Percentiles rank a stretch among this genome's conserved stretches.
phyloP scores from a whole-genome alignment of 2,797 vertebrate species.

The Gymnothorax javanicus region DNA sequence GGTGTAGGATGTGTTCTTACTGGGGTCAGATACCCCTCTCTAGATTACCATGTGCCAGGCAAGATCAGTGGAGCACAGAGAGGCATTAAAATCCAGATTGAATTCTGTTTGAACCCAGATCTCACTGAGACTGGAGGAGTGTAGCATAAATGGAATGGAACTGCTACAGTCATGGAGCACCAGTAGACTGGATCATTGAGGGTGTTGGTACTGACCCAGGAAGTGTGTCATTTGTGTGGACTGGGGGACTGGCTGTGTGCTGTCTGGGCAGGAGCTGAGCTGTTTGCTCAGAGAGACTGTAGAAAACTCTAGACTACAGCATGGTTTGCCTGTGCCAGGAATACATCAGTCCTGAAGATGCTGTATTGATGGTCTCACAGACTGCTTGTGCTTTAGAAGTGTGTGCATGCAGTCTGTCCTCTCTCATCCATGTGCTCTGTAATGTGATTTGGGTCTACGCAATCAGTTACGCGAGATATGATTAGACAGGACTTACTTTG shows the following conservation, averaged over 20 bases:
- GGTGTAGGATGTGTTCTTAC: conserved; percentile 24
- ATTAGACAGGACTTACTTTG: too few species aligned
- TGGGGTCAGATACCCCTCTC: too few species aligned
- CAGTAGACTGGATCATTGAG: background rate
- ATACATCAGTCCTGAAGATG: too few species aligned
- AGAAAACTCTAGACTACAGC: background rate
- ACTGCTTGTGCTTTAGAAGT: too few species aligned
- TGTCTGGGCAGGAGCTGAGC: background rate
- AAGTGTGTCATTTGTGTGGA: background rate
- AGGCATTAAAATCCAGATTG: too few species aligned
- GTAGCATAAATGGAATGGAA: background rate
- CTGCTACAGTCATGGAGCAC: background rate
- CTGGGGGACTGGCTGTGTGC: background rate
- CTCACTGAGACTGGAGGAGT: background rate
- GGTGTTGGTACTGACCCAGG: background rate
- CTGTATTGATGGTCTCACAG: background rate
- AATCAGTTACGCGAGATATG: too few species aligned
- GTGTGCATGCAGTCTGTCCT: too few species aligned
- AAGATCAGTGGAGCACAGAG: too few species aligned
- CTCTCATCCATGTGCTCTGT: too few species aligned
- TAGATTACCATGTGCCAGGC: too few species aligned
- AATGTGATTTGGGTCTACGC: too few species aligned
- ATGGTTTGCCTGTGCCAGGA: background rate
- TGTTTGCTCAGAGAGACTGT: background rate
- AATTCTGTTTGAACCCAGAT: too few species aligned